Percentiles rank a stretch among this genome's conserved stretches.
Conservation (phyloP, 2,113 vertebrate genomes). For the Tichodroma muraria region DNA sequence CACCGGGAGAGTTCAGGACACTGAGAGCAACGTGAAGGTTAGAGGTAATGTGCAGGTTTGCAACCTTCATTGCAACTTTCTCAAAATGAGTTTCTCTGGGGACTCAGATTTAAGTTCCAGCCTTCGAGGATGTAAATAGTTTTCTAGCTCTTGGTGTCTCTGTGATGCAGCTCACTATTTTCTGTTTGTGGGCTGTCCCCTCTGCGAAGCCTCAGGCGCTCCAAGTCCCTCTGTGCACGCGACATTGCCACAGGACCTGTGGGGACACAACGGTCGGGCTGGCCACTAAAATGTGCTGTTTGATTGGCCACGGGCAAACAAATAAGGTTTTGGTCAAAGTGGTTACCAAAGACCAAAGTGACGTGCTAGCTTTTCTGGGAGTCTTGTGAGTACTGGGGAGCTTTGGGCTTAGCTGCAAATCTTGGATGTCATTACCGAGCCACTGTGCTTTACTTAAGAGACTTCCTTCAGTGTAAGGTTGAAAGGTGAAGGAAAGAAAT, state of each 20-base stretch:
- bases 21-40: not conserved
- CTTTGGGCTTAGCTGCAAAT: not conserved
- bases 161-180: not conserved
- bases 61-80: not conserved
- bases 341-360: not conserved
- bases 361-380: not conserved
- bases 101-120: not conserved
- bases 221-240: not conserved
- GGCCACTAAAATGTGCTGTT: not conserved
- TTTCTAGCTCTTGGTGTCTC: not conserved
- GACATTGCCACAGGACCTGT: not conserved
- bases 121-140: not conserved
- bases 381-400: not conserved
- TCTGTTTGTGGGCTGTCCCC: not conserved
- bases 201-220: not conserved
- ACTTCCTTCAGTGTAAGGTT: conserved; percentile 7
- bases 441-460: not conserved
- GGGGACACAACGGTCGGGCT: not conserved
- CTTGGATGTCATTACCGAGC: not conserved
- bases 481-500: conserved; percentile 10
- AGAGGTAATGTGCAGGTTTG: not conserved
- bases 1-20: not conserved
- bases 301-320: conserved; percentile 4
- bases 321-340: not conserved
- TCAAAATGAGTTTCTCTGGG: not conserved